Conservation (phyloP, 2,113 vertebrate genomes). For the Hippocampus barbouri region DNA sequence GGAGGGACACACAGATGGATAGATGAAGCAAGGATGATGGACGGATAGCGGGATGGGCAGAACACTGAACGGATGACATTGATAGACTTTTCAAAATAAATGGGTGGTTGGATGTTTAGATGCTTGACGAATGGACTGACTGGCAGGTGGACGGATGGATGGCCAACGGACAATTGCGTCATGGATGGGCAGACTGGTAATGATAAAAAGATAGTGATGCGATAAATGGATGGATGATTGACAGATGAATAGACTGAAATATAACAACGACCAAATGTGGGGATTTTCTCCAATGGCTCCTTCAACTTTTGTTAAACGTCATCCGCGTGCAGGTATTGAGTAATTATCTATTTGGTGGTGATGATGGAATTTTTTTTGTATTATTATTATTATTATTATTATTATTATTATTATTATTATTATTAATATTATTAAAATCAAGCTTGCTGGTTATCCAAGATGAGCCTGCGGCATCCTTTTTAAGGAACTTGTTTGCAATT, state of each 20-base stretch:
- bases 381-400: not conserved
- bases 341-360: constrained; percentile 27
- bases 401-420: not conserved
- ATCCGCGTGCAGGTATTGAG: constrained; percentile 3
- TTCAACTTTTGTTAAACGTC: not conserved
- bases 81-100: not conserved
- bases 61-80: not conserved
- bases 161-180: not conserved
- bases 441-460: constrained; percentile 32
- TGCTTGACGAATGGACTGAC: not conserved
- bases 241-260: not conserved
- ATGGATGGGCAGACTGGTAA: not conserved
- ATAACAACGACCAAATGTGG: not conserved
- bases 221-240: not conserved
- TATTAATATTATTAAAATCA: constrained; percentile 30
- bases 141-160: not conserved
- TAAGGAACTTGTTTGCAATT: constrained; percentile 38
- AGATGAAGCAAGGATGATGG: not conserved
- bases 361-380: constrained; percentile 3
- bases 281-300: not conserved
- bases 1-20: not conserved
- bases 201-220: too few relatives aligned
- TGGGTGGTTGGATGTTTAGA: too few relatives aligned
- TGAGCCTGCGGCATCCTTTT: constrained; percentile 24
- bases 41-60: not conserved